Base-by-base conservation (phyloP, 2,888 invertebrate genomes). In the Hypena proboscidalis region DNA sequence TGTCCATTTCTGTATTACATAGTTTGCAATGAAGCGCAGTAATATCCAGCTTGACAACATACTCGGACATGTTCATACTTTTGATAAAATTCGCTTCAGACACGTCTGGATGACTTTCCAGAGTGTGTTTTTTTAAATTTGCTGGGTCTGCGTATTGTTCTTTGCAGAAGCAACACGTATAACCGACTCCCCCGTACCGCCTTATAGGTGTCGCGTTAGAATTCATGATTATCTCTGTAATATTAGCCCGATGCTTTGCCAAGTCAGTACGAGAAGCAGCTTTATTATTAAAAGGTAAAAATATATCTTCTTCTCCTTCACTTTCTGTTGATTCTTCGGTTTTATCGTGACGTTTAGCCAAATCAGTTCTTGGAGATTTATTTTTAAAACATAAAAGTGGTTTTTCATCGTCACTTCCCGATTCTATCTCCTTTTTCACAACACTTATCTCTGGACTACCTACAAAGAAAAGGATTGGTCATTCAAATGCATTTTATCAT, bases 141-240 rank as follows among this genome's bases (percentile, higher is more conserved):
- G 55, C 59, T 0, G 83, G 65, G 0, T 68, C 44, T 2, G 53
- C 48, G 19, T 50, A 76, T 14, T 74, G 70, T 1, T 62, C 25
- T 0, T 46, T 41, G 37, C 82, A 83, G 29, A 67, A 83, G 29
- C 67, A 67, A 26, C 82, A 83, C 0, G 63, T 65, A 25, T 75
- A 83, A 0, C 80, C 81, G 1, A 71, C 68, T 0, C 76, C 76
- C 5, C 56, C 69, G 6, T 65, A 64, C 2, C 65, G 55, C 23
- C 74, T 53, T 8, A 80, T 79, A 0, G 82, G 80, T 0, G 84
- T 83, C 0, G 83, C 83, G 30, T 83, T 84, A 0, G 83, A 66
- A 35, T 59, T 58, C 1, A 62, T 42, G 1, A 83, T 53, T 8
- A 83, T 58, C 30, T 68, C 65, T 44, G 60, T 66, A 7, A 77